These are phyloP conservation scores for Leptopterna dolabrata DNA, from an alignment of 2,888 invertebrate species.

Conservation along the genomic window DNA sequence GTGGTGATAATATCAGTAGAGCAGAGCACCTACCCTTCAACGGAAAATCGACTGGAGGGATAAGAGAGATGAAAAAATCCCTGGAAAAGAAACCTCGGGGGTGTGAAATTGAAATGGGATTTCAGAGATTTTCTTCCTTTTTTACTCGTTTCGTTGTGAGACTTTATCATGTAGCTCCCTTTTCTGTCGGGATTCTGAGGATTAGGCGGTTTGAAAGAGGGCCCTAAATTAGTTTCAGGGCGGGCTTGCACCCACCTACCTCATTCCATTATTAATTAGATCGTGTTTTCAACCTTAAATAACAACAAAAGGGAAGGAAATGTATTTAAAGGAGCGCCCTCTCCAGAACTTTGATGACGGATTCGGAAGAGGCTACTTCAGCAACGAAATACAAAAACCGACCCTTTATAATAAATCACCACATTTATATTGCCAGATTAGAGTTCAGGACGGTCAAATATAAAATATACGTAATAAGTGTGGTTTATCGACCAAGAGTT, in stretches of 20 bases:
- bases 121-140: slow-evolving; percentile 17
- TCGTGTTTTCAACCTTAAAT: background rate
- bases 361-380: no score
- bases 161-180: slow-evolving; percentile 10
- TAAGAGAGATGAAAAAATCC: background rate
- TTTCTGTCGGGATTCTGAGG: slow-evolving; percentile 3
- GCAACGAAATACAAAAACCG: no score
- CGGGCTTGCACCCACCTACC: background rate
- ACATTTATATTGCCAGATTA: no score
- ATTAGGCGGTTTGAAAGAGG: slow-evolving; percentile 15
- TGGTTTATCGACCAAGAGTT: no score
- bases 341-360: background rate
- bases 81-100: background rate
- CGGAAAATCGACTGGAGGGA: background rate
- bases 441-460: no score
- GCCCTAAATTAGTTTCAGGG: slow-evolving; percentile 14
- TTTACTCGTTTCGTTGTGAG: background rate
- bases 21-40: background rate
- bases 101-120: slow-evolving; percentile 42
- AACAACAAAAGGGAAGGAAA: background rate
- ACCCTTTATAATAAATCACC: no score
- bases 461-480: no score
- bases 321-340: background rate
- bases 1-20: no score
- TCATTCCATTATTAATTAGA: slow-evolving; percentile 14